A percentile compares a stretch with the other conserved stretches of the same genome.
phyloP scores from a whole-genome alignment of 1,140 invertebrate genomes.

The Trissolcus basalis region DNA sequence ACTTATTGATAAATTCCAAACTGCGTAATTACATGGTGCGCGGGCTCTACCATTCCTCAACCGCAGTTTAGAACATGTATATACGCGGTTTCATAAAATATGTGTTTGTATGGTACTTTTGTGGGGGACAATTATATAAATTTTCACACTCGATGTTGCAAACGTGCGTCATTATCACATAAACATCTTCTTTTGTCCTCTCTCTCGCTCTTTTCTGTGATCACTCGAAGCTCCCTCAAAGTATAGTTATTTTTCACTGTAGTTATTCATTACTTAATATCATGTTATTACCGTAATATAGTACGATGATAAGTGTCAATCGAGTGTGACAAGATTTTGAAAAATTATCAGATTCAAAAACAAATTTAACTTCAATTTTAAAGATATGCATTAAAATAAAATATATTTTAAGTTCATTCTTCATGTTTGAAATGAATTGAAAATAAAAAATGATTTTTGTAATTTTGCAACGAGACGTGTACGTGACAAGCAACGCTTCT shows the following conservation, averaged over 20 bases:
- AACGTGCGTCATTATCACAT: slow-evolving; percentile 35
- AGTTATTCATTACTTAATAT: slow-evolving; percentile 42
- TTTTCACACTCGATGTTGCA: slow-evolving; percentile 33
- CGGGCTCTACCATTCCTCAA: slow-evolving; percentile 19
- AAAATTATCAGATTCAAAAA: too few species aligned
- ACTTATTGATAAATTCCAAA: slow-evolving; percentile 41
- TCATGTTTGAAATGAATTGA: too few species aligned
- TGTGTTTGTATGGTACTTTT: neutral
- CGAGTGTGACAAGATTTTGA: too few species aligned
- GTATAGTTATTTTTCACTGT: slow-evolving; percentile 40
- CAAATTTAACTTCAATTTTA: too few species aligned
- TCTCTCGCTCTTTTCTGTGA: too few species aligned
- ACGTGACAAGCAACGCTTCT: slow-evolving; percentile 30
- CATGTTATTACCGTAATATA: slow-evolving; percentile 30
- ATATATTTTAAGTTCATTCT: too few species aligned
- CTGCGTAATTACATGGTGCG: slow-evolving; percentile 40
- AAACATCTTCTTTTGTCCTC: slow-evolving; percentile 41
- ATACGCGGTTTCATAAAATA: neutral
- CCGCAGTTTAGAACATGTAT: slow-evolving; percentile 22
- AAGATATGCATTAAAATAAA: too few species aligned
- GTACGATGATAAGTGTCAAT: slow-evolving; percentile 13
- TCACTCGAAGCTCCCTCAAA: neutral
- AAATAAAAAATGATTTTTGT: too few species aligned
- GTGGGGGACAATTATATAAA: slow-evolving; percentile 33
- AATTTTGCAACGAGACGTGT: too few species aligned